Percentiles rank a stretch among this genome's conserved stretches.
phyloP scores from a whole-genome alignment of 2,888 invertebrate genomes.

The Ormyrus thymus region DNA sequence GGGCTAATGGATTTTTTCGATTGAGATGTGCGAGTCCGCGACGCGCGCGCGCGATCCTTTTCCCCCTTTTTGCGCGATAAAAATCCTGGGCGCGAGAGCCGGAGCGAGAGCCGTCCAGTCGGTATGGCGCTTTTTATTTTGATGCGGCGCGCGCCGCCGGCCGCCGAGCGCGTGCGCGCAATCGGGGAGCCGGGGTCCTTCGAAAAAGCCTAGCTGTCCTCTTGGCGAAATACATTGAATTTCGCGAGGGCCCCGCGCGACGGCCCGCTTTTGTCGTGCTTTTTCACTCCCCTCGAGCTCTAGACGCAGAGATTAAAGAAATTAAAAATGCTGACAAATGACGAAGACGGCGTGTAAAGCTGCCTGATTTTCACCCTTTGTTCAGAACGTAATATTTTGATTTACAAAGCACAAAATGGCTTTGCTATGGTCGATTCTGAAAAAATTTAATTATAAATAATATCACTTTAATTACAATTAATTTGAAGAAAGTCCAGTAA shows the following conservation, averaged over 20 bases:
- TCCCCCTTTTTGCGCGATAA: conserved; percentile 57
- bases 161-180: conserved; percentile 45
- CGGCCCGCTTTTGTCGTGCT: background rate
- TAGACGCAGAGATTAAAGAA: too few relatives aligned
- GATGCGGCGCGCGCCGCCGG: conserved; percentile 6
- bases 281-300: too few relatives aligned
- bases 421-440: too few relatives aligned
- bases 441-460: background rate
- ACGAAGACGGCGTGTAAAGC: too few relatives aligned
- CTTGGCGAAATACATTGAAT: conserved; percentile 49
- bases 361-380: too few relatives aligned
- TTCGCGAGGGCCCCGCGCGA: conserved; percentile 13
- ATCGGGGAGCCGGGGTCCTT: conserved; percentile 22
- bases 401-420: too few relatives aligned
- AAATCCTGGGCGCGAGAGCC: conserved; percentile 56
- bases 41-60: conserved; percentile 48
- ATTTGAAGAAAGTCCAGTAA: too few relatives aligned
- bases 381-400: too few relatives aligned
- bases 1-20: conserved; percentile 72
- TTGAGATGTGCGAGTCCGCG: conserved; percentile 63
- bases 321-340: too few relatives aligned
- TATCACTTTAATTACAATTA: too few relatives aligned
- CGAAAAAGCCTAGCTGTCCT: conserved; percentile 40
- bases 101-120: too few relatives aligned
- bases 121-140: conserved; percentile 32